These are phyloP conservation scores for Lydus trimaculatus DNA, from an alignment of 2,888 invertebrate species.

Conservation along the genomic window DNA sequence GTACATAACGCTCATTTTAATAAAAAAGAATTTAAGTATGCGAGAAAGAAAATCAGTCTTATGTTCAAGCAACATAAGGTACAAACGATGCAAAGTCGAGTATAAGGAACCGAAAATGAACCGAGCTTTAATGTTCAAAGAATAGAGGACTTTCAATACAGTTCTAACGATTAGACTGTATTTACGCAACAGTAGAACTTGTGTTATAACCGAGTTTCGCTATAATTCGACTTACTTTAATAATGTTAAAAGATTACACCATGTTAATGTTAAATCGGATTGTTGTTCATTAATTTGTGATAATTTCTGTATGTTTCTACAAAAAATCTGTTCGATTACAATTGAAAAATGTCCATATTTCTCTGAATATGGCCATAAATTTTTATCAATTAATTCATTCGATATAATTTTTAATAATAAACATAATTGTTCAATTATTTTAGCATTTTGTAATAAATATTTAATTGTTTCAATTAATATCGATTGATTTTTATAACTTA, in stretches of 20 bases:
- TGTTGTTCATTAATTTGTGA: slow-evolving; percentile 44
- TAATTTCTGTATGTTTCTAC: slow-evolving; percentile 48
- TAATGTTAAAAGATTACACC: slow-evolving; percentile 55
- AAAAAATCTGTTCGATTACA: slow-evolving; percentile 56
- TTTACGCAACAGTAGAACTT: background rate
- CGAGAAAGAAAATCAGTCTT: too few relatives aligned
- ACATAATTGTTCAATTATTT: slow-evolving; percentile 67
- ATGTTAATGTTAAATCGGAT: slow-evolving; percentile 51
- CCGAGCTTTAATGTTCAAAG: too few relatives aligned
- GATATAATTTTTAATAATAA: slow-evolving; percentile 69
- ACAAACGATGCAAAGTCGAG: too few relatives aligned
- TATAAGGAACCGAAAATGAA: too few relatives aligned
- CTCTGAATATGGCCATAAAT: slow-evolving; percentile 52
- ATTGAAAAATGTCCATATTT: slow-evolving; percentile 61
- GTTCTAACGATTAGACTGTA: too few relatives aligned
- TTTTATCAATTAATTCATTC: slow-evolving; percentile 63
- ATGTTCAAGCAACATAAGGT: too few relatives aligned
- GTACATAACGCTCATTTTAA: too few relatives aligned
- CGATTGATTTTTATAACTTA: slow-evolving; percentile 68
- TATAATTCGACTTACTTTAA: slow-evolving; percentile 44
- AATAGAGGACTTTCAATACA: too few relatives aligned
- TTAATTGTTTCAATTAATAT: slow-evolving; percentile 69
- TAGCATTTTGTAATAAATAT: slow-evolving; percentile 68
- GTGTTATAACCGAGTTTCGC: too few relatives aligned
- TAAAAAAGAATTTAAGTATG: too few relatives aligned